A percentile compares a stretch with the other conserved stretches of the same genome.
These are phyloP conservation scores for Poecilia velifera DNA, from an alignment of 2,797 vertebrate species.

Conservation along the genomic window DNA sequence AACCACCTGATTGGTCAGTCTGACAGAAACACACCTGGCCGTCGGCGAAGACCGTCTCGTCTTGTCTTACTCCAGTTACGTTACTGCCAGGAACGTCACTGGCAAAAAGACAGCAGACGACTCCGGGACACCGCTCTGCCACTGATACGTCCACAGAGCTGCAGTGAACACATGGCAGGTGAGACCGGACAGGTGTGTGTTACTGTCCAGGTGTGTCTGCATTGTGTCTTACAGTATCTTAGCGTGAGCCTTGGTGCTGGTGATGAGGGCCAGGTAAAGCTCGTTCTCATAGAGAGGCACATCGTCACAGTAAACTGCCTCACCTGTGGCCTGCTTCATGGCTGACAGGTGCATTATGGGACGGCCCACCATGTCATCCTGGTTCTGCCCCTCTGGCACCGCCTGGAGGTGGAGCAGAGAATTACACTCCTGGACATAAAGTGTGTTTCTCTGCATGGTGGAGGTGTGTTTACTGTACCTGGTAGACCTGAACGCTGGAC, in stretches of 20 bases:
- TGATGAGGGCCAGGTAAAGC: conserved; percentile 87
- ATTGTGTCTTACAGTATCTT: conserved; percentile 72
- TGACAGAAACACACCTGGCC: conserved; percentile 66
- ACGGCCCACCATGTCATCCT: conserved; percentile 87
- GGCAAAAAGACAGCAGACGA: conserved; percentile 85
- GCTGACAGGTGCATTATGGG: conserved; percentile 91
- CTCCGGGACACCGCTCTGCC: conserved; percentile 84
- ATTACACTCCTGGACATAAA: background rate
- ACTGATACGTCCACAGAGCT: conserved; percentile 83
- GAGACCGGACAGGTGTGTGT: conserved; percentile 11
- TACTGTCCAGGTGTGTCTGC: background rate
- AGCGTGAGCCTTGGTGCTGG: conserved; percentile 90
- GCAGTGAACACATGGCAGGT: conserved; percentile 27
- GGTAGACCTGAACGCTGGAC: conserved; percentile 88
- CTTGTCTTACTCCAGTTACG: conserved; percentile 77
- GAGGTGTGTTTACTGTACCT: conserved; percentile 78
- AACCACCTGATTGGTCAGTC: background rate
- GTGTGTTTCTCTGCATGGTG: background rate
- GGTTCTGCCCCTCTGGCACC: conserved; percentile 83
- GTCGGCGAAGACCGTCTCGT: conserved; percentile 89
- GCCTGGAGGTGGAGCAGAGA: conserved; percentile 71
- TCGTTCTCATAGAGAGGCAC: conserved; percentile 90
- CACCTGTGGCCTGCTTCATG: conserved; percentile 90
- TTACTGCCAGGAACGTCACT: conserved; percentile 90
- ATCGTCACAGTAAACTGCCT: conserved; percentile 94